Evolutionary conservation across 2,888 invertebrate species (phyloP).

Genomic region (Phortica okadai): DNA sequence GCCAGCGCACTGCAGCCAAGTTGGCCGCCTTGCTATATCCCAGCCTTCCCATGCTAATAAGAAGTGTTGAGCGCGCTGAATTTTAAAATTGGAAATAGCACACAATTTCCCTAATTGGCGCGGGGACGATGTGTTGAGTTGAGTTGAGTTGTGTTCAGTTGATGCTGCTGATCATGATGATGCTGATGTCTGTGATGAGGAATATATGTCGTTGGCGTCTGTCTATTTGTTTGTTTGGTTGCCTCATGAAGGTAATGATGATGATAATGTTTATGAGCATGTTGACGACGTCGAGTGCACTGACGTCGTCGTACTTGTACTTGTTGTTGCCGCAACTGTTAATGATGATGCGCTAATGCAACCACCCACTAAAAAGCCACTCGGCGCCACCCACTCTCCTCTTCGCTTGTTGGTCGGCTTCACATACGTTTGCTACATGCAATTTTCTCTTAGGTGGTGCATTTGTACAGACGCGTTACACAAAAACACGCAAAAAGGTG

Average conservation of each 20-base stretch:
- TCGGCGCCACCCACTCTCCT: neutral
- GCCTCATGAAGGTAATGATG: constrained; percentile 8
- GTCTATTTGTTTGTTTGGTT: constrained; percentile 35
- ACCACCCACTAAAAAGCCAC: constrained; percentile 11
- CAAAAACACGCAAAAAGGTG: neutral
- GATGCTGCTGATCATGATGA: constrained; percentile 42
- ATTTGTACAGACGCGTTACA: neutral
- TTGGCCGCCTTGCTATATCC: constrained; percentile 18
- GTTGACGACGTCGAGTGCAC: neutral
- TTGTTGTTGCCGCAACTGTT: neutral
- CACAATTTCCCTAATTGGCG: constrained; percentile 76
- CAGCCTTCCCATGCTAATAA: constrained; percentile 35
- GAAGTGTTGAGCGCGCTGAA: constrained; percentile 49
- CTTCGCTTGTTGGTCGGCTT: neutral
- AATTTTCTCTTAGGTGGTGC: neutral
- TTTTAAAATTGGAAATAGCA: constrained; percentile 74
- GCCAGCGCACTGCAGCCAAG: neutral
- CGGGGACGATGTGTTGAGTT: constrained; percentile 47
- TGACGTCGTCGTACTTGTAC: no score
- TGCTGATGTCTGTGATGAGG: constrained; percentile 49
- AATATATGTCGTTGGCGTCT: constrained; percentile 51
- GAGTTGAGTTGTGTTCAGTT: constrained; percentile 54
- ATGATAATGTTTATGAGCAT: neutral
- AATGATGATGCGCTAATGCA: constrained; percentile 13
- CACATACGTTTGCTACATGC: neutral